Percentiles rank a stretch among this genome's conserved stretches.
These are phyloP conservation scores for Tupaia chinensis DNA, from an alignment of 2,113 vertebrate genomes.

Conservation along the genomic window DNA sequence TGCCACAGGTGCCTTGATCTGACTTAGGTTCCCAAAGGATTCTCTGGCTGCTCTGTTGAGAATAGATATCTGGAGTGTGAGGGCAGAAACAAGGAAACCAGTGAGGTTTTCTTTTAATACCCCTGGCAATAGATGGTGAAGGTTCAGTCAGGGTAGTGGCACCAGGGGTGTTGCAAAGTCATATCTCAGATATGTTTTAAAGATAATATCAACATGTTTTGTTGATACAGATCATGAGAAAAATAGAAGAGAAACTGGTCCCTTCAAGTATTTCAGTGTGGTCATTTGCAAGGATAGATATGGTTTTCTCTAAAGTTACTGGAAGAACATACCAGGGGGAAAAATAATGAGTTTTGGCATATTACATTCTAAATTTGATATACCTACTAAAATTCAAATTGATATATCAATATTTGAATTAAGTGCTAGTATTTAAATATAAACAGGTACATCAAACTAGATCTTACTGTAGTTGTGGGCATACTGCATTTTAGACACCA, in stretches of 20 bases:
- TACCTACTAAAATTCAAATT: background rate
- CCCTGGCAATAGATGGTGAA: background rate
- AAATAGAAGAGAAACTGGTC: background rate
- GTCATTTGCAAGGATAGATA: background rate
- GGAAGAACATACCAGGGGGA: background rate
- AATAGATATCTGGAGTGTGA: background rate
- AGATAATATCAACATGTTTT: slow-evolving; percentile 17
- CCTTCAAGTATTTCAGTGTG: background rate
- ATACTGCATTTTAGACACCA: background rate
- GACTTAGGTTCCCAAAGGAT: background rate
- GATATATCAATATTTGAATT: slow-evolving; percentile 22
- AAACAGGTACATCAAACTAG: background rate
- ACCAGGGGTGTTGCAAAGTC: background rate
- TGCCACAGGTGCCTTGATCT: background rate
- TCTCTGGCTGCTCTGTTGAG: background rate
- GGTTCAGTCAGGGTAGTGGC: background rate
- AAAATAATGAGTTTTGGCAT: background rate
- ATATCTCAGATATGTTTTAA: background rate
- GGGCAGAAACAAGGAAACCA: background rate
- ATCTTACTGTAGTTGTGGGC: background rate
- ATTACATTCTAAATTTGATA: background rate
- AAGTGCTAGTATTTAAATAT: background rate
- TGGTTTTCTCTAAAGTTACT: background rate
- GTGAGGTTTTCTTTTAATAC: background rate
- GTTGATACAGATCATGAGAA: background rate